Conservation (phyloP, 1,140 invertebrate species). For the Panagrolaimus sp. region DNA sequence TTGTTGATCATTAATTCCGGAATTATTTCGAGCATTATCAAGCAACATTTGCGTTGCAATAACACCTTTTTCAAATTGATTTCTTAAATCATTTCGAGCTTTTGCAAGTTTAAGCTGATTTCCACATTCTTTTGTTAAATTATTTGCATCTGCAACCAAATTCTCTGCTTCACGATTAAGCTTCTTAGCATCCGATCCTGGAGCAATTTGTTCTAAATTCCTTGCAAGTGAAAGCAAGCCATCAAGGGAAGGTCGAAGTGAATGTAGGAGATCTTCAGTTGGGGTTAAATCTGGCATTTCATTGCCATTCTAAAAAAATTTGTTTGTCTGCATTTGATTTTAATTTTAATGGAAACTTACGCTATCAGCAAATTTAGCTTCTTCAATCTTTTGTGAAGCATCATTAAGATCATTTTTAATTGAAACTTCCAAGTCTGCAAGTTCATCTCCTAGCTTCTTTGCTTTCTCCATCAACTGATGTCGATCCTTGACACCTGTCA, state of each 20-base stretch:
- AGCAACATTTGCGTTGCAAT: not conserved
- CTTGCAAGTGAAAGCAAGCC: not conserved
- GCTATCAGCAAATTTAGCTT: slow-evolving; percentile 2
- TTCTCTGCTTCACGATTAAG: not conserved
- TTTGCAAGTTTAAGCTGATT: not conserved
- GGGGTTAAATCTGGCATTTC: not conserved
- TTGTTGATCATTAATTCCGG: slow-evolving; percentile 11
- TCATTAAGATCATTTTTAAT: not conserved
- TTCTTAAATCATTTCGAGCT: not conserved
- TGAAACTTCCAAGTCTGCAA: not conserved
- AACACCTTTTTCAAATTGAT: not conserved
- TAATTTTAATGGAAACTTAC: not conserved
- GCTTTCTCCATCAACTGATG: not conserved
- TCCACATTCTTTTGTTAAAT: not conserved
- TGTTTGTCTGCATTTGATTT: not conserved
- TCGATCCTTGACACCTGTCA: not conserved
- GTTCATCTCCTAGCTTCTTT: not conserved
- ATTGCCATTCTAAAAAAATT: not conserved
- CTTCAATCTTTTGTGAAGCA: not conserved
- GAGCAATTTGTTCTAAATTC: not conserved
- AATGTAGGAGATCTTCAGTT: not conserved
- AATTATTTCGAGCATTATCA: not conserved
- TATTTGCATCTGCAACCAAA: not conserved
- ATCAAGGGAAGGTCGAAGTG: not conserved
- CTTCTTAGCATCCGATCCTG: not conserved